Conservation (phyloP, 2,113 vertebrate species). For the Reinhardtius hippoglossoides region DNA sequence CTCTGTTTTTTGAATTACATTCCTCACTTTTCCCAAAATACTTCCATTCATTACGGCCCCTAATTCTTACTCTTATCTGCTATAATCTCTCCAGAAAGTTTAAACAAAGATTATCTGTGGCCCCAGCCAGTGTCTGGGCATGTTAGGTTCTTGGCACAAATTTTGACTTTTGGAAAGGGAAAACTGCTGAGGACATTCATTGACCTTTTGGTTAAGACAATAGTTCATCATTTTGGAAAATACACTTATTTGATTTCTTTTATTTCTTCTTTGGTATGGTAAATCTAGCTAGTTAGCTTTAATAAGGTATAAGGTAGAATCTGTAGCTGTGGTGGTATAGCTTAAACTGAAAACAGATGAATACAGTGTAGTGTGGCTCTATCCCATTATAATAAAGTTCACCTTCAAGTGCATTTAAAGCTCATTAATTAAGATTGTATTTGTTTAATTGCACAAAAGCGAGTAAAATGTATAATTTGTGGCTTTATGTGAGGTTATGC, state of each 20-base stretch:
- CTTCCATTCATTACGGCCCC: background rate
- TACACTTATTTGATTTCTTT: background rate
- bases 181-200: background rate
- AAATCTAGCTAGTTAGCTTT: background rate
- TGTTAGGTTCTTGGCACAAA: background rate
- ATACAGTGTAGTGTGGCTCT: background rate
- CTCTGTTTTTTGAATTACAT: background rate
- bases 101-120: background rate
- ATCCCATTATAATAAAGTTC: background rate
- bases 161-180: background rate
- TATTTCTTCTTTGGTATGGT: background rate
- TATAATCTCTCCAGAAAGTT: background rate
- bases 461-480: background rate
- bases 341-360: background rate
- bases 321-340: background rate
- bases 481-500: background rate
- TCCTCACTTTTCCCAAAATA: slow-evolving; percentile 15
- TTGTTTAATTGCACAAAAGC: background rate
- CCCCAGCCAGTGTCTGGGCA: background rate
- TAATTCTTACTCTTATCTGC: background rate
- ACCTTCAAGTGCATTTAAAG: background rate
- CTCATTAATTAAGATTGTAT: background rate
- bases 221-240: background rate
- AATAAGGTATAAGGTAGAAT: background rate
- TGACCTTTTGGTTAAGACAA: background rate